Conservation (phyloP, 1,140 invertebrate species). For the Colletes latitarsis region DNA sequence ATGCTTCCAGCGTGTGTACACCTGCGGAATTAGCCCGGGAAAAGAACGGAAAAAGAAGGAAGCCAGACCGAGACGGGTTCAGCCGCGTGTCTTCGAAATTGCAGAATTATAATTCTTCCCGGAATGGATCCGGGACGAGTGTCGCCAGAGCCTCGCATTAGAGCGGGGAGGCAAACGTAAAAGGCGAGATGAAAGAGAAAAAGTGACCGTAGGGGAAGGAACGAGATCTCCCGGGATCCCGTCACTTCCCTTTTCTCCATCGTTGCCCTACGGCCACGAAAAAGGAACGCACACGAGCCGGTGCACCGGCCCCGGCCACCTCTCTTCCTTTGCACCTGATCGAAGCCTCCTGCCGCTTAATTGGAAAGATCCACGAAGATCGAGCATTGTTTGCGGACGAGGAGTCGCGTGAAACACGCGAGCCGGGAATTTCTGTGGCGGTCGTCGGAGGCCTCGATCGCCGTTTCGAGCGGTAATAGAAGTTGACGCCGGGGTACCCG, state of each 20-base stretch:
- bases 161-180: background rate
- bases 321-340: constrained; percentile 64
- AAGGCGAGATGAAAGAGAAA: background rate
- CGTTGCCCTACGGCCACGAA: constrained; percentile 41
- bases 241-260: constrained; percentile 20
- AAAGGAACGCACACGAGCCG: constrained; percentile 3
- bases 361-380: constrained; percentile 67
- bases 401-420: constrained; percentile 66
- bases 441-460: constrained; percentile 1
- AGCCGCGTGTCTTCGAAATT: constrained; percentile 61
- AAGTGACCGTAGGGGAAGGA: background rate
- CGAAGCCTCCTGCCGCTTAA: constrained; percentile 53
- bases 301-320: constrained; percentile 41
- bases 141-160: constrained; percentile 51
- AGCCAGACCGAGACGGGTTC: background rate
- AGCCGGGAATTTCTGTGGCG: constrained; percentile 37
- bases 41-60: background rate
- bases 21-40: constrained; percentile 66
- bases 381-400: constrained; percentile 58
- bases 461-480: constrained; percentile 26
- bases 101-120: constrained; percentile 69
- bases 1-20: constrained; percentile 46
- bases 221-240: background rate
- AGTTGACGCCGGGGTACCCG: constrained; percentile 26
- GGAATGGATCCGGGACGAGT: constrained; percentile 58